Evolutionary conservation across 2,797 vertebrate genomes (phyloP), one percentile per base, ranked within the genome.

Genomic region (Rhabdomys pumilio): DNA sequence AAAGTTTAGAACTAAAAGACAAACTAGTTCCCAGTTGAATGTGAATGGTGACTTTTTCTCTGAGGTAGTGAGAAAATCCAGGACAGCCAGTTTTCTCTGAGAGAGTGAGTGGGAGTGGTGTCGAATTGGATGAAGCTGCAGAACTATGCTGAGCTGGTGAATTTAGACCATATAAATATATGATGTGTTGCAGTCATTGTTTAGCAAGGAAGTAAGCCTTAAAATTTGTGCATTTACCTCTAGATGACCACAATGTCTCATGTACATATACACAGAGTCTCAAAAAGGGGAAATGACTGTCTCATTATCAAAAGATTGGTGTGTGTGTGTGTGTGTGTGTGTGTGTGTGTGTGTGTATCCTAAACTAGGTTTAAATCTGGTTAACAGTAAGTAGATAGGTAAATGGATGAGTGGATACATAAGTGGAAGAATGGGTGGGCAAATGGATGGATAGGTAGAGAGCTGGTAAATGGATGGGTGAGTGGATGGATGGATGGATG

Each of bases 51-150:
- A 24, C 69, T 83, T 79, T 41, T 89, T 89, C 20, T 75, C 47
- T 41, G 29, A 19, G 12, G 19, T 41, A 53, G 31, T 76, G 31
- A 85, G 44, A 79, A 47, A 81, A 72, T 63, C 13, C 9, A 81
- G 50, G 13, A 44, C 86, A 83, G 24, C 12, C 0, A 0, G 69
- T 85, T 94, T 26, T 76, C n/a, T 75, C 13, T 86, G 20, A 22
- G 8, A 91, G 20, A 50, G n/a, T 76, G 6, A 41, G 47, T 81
- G 14, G 3, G n/a, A 69, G 24, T 15, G 9, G 6, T 38, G 41
- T 12, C 20, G 38, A 15, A 11, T 8, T 26, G n/a, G 59, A 61
- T 31, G 7, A 17, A 0, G 1, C 14, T 38, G 13, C 0, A 5
- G 75, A 55, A 65, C 34, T 3, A 75, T 44, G 31, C 19, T 10